These are phyloP conservation scores for Sardinella longiceps DNA, from an alignment of 2,797 vertebrate species.

Conservation along the genomic window DNA sequence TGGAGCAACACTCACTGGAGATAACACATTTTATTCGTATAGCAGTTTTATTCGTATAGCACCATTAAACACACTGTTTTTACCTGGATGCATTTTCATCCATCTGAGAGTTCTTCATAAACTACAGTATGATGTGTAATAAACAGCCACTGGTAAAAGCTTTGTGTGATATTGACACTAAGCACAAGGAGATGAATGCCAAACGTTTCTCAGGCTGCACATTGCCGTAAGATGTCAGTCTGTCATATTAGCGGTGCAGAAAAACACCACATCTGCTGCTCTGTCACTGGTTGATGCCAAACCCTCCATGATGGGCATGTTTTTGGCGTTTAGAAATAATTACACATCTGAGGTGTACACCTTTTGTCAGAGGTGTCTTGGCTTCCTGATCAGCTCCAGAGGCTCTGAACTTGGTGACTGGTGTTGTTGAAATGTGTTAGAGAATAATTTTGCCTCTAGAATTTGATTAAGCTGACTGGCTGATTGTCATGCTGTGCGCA, in stretches of 20 bases:
- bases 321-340: background rate
- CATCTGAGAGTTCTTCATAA: background rate
- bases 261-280: background rate
- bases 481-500: constrained; percentile 16
- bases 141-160: background rate
- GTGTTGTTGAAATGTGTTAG: background rate
- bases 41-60: too few species aligned
- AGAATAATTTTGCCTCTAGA: background rate
- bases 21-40: background rate
- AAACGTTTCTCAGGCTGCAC: background rate
- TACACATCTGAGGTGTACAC: background rate
- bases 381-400: background rate
- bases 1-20: background rate
- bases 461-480: constrained; percentile 12
- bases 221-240: background rate
- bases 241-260: background rate
- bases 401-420: background rate
- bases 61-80: background rate
- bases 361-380: background rate
- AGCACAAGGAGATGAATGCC: background rate
- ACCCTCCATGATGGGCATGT: background rate
- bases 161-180: background rate
- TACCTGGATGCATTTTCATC: background rate
- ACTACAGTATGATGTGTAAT: background rate
- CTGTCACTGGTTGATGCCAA: background rate